phyloP scores from a whole-genome alignment of 2,888 invertebrate genomes.

The Myopa testacea region DNA sequence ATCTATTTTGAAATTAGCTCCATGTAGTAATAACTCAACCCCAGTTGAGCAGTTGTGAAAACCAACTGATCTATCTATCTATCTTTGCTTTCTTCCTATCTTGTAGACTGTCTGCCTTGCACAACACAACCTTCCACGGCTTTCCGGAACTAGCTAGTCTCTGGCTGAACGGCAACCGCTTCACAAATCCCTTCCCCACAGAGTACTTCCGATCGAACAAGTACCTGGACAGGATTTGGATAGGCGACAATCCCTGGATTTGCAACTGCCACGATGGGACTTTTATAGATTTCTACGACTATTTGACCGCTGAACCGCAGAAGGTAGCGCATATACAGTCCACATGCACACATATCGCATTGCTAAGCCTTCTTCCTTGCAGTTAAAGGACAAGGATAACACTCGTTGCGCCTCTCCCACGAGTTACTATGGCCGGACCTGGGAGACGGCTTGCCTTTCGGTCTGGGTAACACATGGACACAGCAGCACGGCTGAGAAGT shows the following conservation, averaged over 20 bases:
- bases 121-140: constrained; percentile 74
- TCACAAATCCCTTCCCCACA: constrained; percentile 74
- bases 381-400: constrained; percentile 65
- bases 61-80: no score
- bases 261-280: constrained; percentile 76
- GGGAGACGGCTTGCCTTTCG: constrained; percentile 76
- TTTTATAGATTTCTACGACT: constrained; percentile 75
- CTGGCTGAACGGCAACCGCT: constrained; percentile 78
- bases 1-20: no score
- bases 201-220: constrained; percentile 74
- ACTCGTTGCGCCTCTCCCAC: constrained; percentile 77
- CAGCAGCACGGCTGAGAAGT: constrained; percentile 68
- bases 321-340: no score
- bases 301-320: constrained; percentile 71
- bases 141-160: constrained; percentile 74
- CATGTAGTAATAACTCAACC: no score
- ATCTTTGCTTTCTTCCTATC: background rate
- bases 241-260: constrained; percentile 82
- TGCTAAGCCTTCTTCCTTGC: background rate
- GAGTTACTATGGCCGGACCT: constrained; percentile 74
- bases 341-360: background rate
- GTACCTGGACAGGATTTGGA: constrained; percentile 72
- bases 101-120: constrained; percentile 73
- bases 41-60: no score
- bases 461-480: constrained; percentile 72